A percentile compares a stretch with the other conserved stretches of the same genome.
These are phyloP conservation scores for Pedicia rivosa DNA, from an alignment of 2,888 invertebrate genomes.

Conservation along the genomic window DNA sequence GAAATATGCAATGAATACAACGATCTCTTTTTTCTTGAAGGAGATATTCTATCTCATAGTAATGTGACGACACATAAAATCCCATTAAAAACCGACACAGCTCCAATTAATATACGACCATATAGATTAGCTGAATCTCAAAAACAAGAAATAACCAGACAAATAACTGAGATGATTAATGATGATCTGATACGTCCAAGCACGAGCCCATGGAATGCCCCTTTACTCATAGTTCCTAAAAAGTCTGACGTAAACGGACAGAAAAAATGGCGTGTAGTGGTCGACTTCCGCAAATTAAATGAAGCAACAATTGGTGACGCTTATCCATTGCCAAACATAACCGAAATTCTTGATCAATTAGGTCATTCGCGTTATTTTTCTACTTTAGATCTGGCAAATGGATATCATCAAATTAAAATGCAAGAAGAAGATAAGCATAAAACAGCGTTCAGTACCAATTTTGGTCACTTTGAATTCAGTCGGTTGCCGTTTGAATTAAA, in stretches of 20 bases:
- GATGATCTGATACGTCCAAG: slow-evolving; percentile 17
- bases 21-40: too few species aligned
- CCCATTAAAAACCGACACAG: not conserved
- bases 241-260: too few species aligned
- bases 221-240: slow-evolving; percentile 17
- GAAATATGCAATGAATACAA: too few species aligned
- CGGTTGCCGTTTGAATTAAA: slow-evolving; percentile 24
- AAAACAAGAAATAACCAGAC: slow-evolving; percentile 10
- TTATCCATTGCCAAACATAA: slow-evolving; percentile 9
- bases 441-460: slow-evolving; percentile 11
- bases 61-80: slow-evolving; percentile 9
- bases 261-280: not conserved
- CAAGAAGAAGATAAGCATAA: slow-evolving; percentile 8
- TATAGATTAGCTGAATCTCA: slow-evolving; percentile 9
- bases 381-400: slow-evolving; percentile 10
- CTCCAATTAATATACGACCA: slow-evolving; percentile 6
- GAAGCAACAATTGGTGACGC: slow-evolving; percentile 8
- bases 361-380: slow-evolving; percentile 10
- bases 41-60: slow-evolving; percentile 17
- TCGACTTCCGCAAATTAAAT: slow-evolving; percentile 9
- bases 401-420: slow-evolving; percentile 13
- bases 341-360: slow-evolving; percentile 12
- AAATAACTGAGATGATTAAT: slow-evolving; percentile 17
- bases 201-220: slow-evolving; percentile 13
- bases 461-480: slow-evolving; percentile 11